Evolutionary conservation across 2,113 vertebrate genomes (phyloP).

Genomic region (Accipiter cooperii): DNA sequence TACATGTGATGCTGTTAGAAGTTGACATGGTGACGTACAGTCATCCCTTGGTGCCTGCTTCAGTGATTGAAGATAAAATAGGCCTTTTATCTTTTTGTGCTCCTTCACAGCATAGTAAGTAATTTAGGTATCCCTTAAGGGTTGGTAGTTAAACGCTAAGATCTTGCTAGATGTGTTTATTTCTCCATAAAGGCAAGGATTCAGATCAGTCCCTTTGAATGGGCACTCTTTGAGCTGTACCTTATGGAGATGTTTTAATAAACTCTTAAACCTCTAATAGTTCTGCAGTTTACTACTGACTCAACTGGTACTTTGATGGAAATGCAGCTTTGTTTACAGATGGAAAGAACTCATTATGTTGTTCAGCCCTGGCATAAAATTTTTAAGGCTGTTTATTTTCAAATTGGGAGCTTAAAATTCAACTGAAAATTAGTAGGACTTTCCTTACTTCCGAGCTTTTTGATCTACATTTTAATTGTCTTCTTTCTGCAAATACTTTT

Average conservation of each 20-base stretch:
- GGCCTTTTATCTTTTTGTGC: constrained; percentile 3
- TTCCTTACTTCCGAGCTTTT: not conserved
- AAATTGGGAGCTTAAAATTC: not conserved
- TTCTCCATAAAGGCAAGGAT: not conserved
- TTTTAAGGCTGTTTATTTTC: not conserved
- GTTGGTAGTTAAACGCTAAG: not conserved
- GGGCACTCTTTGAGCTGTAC: not conserved
- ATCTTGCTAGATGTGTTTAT: not conserved
- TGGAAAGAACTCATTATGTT: not conserved
- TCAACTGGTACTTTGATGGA: not conserved
- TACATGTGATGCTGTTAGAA: not conserved
- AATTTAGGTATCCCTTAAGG: not conserved
- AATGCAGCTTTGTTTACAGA: not conserved
- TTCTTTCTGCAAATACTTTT: not conserved
- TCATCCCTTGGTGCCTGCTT: not conserved
- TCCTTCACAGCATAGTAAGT: not conserved
- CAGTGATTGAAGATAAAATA: not conserved
- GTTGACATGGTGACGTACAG: not conserved
- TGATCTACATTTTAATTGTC: not conserved
- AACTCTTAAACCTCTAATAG: not conserved
- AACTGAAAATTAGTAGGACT: not conserved
- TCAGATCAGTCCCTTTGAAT: not conserved
- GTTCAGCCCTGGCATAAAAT: not conserved
- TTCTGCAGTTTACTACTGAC: not conserved
- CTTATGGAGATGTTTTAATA: not conserved